Evolutionary conservation across 2,797 vertebrate genomes (phyloP).

Genomic region (Lutjanus argentimaculatus): DNA sequence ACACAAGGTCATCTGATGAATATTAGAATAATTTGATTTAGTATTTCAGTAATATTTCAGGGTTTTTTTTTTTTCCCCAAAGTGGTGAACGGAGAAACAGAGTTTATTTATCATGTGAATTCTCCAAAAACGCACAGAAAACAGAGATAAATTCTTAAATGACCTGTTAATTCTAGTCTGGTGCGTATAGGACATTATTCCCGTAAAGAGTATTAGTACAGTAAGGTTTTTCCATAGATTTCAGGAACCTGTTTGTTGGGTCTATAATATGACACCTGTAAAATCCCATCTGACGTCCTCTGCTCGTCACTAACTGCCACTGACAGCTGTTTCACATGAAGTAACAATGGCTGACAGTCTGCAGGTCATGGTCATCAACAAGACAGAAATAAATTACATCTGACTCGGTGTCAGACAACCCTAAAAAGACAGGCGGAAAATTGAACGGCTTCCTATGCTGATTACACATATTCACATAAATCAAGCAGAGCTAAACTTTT

Average conservation of each 20-base stretch:
- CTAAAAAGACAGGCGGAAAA: slow-evolving; percentile 59
- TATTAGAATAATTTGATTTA: slow-evolving; percentile 23
- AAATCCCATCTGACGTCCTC: slow-evolving; percentile 61
- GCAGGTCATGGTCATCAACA: slow-evolving; percentile 71
- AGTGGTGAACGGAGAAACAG: neutral
- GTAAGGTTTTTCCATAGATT: slow-evolving; percentile 10
- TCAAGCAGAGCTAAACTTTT: slow-evolving; percentile 35
- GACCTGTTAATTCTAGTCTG: neutral
- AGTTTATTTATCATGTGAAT: neutral
- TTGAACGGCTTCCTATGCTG: slow-evolving; percentile 13
- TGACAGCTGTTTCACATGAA: slow-evolving; percentile 70
- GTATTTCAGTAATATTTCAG: neutral
- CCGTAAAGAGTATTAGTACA: neutral
- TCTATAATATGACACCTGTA: slow-evolving; percentile 71
- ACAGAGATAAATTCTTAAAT: neutral
- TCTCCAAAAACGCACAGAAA: neutral
- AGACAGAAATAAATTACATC: slow-evolving; percentile 62
- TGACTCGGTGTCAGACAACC: slow-evolving; percentile 42
- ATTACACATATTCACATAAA: slow-evolving; percentile 38
- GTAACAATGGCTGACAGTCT: slow-evolving; percentile 76
- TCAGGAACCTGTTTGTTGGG: slow-evolving; percentile 22
- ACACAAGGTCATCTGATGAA: neutral
- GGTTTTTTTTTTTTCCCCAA: neutral
- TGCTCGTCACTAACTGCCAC: slow-evolving; percentile 58
- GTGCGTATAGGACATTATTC: neutral